Evolutionary conservation across 2,113 vertebrate species (phyloP), one percentile per base, ranked within the genome.

Genomic region (Lichenostomus cassidix): DNA sequence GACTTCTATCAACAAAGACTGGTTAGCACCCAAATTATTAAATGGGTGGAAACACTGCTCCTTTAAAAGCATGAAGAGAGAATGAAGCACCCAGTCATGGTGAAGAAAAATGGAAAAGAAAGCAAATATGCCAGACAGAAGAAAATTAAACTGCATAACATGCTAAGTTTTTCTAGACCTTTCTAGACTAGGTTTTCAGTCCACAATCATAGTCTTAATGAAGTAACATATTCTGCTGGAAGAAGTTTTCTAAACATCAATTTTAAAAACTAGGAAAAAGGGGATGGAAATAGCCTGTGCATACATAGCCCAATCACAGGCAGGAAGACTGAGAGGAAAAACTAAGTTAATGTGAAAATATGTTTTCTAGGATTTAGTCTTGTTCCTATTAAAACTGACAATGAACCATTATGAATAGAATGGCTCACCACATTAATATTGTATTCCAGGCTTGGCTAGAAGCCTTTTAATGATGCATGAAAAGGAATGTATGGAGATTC

Each of bases 341-440:
- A 56, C 67, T 1, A 41, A 8, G 11, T 33, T 58, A 63, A 85
- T 33, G 44, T n/a, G 69, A 92, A 94, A 94, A 92, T 49, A 35
- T 19, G 8, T 87, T 92, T 92, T 42, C 37, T 89, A 39, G 46
- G 7, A 25, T 89, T 77, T 83, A 80, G 13, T 85, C 6, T 23
- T 70, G 28, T 68, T 39, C 25, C 12, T 87, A 46, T 91, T 88
- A 96, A 89, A 95, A 91, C 59, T 95, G 44, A 70, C 69, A 95
- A 37, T 80, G 33, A 20, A 80, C 7, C 11, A 20, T 65, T 90
- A 68, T 58, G n/a, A 93, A 80, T 62, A 60, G 74, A 92, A 88
- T 80, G 63, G n/a, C 50, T 94, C 58, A 33, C 25, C n/a, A 37
- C 49, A 80, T 91, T 79, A 91, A 87, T 95, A 78, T 74, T 92